Evolutionary conservation across 2,113 vertebrate species (phyloP).

Genomic region (Oryctolagus cuniculus): DNA sequence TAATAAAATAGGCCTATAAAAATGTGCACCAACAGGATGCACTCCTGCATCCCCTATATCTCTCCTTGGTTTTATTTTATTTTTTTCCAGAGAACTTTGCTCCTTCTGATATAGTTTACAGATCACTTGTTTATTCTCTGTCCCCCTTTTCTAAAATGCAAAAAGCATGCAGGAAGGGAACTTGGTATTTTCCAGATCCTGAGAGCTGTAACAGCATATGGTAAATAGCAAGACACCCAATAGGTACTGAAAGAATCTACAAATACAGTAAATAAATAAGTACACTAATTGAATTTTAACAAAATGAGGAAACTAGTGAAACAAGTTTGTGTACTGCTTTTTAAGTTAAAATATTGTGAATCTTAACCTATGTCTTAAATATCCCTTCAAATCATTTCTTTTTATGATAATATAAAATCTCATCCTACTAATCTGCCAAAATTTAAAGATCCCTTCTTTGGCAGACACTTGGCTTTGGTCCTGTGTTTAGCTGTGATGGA

Average conservation of each 20-base stretch:
- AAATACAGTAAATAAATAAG: neutral
- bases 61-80: neutral
- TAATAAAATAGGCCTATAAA: neutral
- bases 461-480: neutral
- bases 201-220: neutral
- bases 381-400: conserved; percentile 51
- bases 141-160: neutral
- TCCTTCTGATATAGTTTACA: neutral
- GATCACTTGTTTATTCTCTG: neutral
- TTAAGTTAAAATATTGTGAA: conserved; percentile 38
- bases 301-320: conserved; percentile 21
- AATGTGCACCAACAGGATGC: too few species aligned
- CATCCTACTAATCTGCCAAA: neutral
- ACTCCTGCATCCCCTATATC: neutral
- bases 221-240: neutral
- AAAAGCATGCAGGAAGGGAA: neutral
- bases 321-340: neutral
- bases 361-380: neutral
- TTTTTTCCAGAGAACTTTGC: neutral
- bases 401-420: conserved; percentile 19
- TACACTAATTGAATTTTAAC: neutral
- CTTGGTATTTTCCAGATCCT: neutral
- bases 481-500: conserved; percentile 19
- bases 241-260: neutral
- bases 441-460: neutral